phyloP scores from a whole-genome alignment of 1,140 invertebrate genomes.

The Teleopsis dalmanni region DNA sequence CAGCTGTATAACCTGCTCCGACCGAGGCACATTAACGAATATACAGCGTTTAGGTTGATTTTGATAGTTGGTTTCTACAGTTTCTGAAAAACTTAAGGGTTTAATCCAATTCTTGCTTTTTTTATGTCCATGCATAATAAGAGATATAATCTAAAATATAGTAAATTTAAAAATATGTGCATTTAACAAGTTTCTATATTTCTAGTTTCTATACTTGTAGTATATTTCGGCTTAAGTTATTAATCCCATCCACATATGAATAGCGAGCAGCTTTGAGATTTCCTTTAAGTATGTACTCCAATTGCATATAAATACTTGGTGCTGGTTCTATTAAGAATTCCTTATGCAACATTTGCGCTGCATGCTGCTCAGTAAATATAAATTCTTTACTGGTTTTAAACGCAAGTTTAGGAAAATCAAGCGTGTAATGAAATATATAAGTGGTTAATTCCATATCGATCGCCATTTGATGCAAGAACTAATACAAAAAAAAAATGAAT shows the following conservation, averaged over 20 bases:
- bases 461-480: constrained; percentile 70
- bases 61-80: constrained; percentile 26
- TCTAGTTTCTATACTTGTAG: constrained; percentile 17
- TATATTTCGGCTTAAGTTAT: constrained; percentile 63
- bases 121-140: constrained; percentile 27
- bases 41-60: constrained; percentile 28
- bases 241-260: constrained; percentile 63
- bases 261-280: constrained; percentile 49
- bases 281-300: constrained; percentile 57
- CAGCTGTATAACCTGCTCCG: constrained; percentile 34
- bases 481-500: constrained; percentile 10
- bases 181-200: too few relatives aligned
- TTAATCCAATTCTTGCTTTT: constrained; percentile 38
- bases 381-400: constrained; percentile 40
- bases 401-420: constrained; percentile 64
- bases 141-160: constrained; percentile 19
- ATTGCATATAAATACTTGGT: constrained; percentile 61
- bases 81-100: constrained; percentile 23
- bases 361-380: constrained; percentile 48
- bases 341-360: constrained; percentile 56
- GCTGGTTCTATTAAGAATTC: constrained; percentile 56
- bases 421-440: constrained; percentile 76
- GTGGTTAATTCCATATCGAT: constrained; percentile 63
- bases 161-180: constrained; percentile 2
- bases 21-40: constrained; percentile 20